Base-by-base conservation (phyloP, 2,888 invertebrate genomes). In the Antheraea yamamai region DNA sequence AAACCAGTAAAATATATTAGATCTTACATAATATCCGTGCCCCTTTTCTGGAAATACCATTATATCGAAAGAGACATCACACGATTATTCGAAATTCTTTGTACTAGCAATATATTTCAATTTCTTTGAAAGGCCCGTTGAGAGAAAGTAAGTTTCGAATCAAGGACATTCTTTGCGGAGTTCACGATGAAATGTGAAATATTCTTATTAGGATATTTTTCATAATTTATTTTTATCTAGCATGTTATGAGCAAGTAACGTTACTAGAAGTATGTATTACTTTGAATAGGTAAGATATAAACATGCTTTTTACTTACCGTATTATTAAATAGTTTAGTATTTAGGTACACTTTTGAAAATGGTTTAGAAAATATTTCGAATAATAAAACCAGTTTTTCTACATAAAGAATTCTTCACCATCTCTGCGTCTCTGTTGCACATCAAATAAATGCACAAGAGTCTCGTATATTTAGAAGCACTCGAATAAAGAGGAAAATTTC, bases 91-190 rank as follows among this genome's bases (percentile, higher is more conserved):
- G 73, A 30, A 66, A 66, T 66, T 66, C 64, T 66, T 30, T 66
- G 64, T 66, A 66, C 14, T 66, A 66, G 80, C 79, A 83, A 85
- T 86, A 84, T 86, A 78, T 83, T 84, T 81, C 85, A 85, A 84
- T 87, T 84, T 83, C 77, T 79, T 79, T 77, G 74, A 78, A 80
- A 39, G 35, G 80, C 81, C 77, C 77, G 76, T 74, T 73, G 73
- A 75, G 81, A 82, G 75, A 78, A 80, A 80, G 77, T 82, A 81
- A 79, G 77, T 83, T 84, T 81, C 76, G 76, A 82, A 85, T 83
- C 81, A 82, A 47, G 78, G 77, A 76, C 79, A 85, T 82, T 81
- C 81, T 79, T 77, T 20, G 55, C 4, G 55, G 55, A 55, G 61
- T 23, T 61, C 61, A 61, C 23, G 61, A 61, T 61, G 23, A 61